Conservation (phyloP, 2,888 invertebrate species). For the Hydraecia micacea region DNA sequence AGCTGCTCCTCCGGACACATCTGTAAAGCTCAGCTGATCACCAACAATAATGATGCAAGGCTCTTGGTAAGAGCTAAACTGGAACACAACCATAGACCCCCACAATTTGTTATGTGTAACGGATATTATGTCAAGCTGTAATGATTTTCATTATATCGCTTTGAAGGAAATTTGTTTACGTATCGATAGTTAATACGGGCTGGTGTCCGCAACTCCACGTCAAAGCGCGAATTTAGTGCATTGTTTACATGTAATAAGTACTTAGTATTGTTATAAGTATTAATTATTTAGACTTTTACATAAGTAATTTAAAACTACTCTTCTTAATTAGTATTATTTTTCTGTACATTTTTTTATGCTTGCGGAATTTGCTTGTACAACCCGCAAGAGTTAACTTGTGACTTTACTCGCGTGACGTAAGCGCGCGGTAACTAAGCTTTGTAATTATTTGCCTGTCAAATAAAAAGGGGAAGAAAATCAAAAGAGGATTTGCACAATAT, state of each 20-base stretch:
- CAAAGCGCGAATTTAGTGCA: neutral
- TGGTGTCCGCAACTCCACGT: neutral
- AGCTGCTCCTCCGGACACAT: conserved; percentile 68
- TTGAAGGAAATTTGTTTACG: neutral
- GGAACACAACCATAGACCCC: conserved; percentile 82
- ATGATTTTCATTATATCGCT: neutral
- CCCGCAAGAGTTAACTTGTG: neutral
- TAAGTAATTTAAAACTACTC: neutral
- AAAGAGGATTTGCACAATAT: neutral
- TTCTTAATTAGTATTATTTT: neutral
- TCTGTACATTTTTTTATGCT: neutral
- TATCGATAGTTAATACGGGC: neutral
- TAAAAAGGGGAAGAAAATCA: neutral
- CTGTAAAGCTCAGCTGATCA: conserved; percentile 66
- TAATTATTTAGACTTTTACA: neutral
- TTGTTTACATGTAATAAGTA: neutral
- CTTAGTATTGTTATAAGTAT: neutral
- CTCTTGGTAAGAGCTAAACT: conserved; percentile 71
- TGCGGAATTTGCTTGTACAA: neutral
- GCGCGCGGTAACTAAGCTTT: neutral
- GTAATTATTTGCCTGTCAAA: neutral
- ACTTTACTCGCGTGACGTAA: neutral
- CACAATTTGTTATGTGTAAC: conserved; percentile 24
- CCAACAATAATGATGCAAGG: conserved; percentile 32
- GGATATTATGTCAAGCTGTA: conserved; percentile 26